Evolutionary conservation across 2,113 vertebrate genomes (phyloP).

Genomic region (Tragelaphus scriptus): DNA sequence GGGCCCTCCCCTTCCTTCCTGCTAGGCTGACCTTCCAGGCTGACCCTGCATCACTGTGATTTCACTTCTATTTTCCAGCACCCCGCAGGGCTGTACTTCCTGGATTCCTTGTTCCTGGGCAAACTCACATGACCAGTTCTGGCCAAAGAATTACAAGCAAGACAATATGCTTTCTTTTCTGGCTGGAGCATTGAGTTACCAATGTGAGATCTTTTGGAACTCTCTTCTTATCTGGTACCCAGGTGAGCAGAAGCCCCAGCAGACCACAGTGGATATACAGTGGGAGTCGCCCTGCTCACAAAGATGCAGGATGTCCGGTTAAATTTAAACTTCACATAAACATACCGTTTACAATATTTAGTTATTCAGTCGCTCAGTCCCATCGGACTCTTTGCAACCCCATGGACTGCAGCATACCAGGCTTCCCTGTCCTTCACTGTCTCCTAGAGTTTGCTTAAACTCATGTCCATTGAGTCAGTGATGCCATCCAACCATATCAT

Average conservation of each 20-base stretch:
- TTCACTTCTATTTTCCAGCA: fast-evolving
- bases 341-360: background rate
- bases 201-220: background rate
- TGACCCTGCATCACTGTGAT: fast-evolving
- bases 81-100: fast-evolving
- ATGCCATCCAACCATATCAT: background rate
- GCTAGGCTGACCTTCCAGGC: background rate
- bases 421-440: background rate
- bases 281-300: fast-evolving
- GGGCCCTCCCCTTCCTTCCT: too few relatives aligned
- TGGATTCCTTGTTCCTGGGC: background rate
- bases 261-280: background rate
- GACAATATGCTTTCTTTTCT: background rate
- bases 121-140: background rate
- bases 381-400: background rate
- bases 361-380: background rate
- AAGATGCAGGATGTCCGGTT: background rate
- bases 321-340: background rate
- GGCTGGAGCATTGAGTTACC: too few relatives aligned
- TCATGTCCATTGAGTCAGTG: background rate
- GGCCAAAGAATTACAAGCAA: background rate
- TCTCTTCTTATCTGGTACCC: background rate
- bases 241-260: background rate
- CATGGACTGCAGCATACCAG: background rate
- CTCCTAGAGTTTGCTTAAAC: background rate